Evolutionary conservation across 2,113 vertebrate species (phyloP).

Genomic region (Sapajus apella): DNA sequence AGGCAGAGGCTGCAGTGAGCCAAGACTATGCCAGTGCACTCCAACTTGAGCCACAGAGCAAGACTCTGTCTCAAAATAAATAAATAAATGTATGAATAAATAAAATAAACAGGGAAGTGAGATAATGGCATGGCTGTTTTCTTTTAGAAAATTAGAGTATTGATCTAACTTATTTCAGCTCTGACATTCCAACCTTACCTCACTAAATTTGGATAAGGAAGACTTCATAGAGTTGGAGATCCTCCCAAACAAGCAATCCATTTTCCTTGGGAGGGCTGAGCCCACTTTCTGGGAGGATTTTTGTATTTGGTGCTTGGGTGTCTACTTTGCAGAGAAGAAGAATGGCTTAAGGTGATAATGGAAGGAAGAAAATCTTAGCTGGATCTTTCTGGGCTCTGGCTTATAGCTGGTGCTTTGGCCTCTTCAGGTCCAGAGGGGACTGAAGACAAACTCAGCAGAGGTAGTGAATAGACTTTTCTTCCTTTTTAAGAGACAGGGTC

Average conservation of each 20-base stretch:
- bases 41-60: too few species aligned
- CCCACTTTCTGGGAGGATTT: not conserved
- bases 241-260: not conserved
- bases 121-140: not conserved
- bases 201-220: not conserved
- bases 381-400: not conserved
- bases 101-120: not conserved
- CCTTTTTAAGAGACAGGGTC: not conserved
- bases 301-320: not conserved
- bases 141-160: not conserved
- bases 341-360: not conserved
- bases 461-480: not conserved
- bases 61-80: too few species aligned
- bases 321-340: not conserved
- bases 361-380: not conserved
- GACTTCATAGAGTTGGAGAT: not conserved
- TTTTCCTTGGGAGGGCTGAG: not conserved
- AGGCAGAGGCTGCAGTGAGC: too few species aligned
- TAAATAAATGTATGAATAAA: too few species aligned
- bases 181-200: not conserved
- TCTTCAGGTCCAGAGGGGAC: not conserved
- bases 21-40: too few species aligned
- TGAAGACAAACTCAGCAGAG: not conserved
- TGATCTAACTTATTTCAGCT: not conserved
- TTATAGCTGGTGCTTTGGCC: not conserved